phyloP scores from a whole-genome alignment of 2,113 vertebrate genomes.

The Chloebia gouldiae region DNA sequence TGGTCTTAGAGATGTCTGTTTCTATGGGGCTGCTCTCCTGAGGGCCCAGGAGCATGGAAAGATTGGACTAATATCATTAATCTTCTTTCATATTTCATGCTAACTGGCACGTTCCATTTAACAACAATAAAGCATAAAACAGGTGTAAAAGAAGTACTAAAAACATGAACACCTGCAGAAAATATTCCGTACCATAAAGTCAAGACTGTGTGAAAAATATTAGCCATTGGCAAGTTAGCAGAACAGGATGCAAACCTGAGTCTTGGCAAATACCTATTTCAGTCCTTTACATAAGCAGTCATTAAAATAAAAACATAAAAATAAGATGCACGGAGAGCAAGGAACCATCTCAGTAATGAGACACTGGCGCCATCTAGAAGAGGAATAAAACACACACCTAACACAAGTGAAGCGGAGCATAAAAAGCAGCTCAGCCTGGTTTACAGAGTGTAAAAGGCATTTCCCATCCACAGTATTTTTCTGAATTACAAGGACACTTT shows the following conservation, averaged over 20 bases:
- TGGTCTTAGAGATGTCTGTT: not conserved
- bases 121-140: not conserved
- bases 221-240: not conserved
- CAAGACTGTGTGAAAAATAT: not conserved
- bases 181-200: rapidly evolving
- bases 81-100: not conserved
- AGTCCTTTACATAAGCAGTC: not conserved
- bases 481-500: not conserved
- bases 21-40: not conserved
- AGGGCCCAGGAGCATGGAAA: not conserved
- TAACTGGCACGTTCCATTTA: not conserved
- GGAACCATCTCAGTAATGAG: not conserved
- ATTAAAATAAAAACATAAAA: not conserved
- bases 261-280: not conserved
- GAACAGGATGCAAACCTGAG: not conserved
- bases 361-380: constrained; percentile 60
- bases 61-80: not conserved
- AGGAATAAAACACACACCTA: not conserved
- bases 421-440: not conserved
- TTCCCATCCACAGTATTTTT: not conserved
- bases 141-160: not conserved
- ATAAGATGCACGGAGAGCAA: not conserved
- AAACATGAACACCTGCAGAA: not conserved
- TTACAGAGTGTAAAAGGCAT: not conserved
- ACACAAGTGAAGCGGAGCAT: not conserved